Base-by-base conservation (phyloP, 2,888 invertebrate genomes). In the Amphipyra tragopoginis region DNA sequence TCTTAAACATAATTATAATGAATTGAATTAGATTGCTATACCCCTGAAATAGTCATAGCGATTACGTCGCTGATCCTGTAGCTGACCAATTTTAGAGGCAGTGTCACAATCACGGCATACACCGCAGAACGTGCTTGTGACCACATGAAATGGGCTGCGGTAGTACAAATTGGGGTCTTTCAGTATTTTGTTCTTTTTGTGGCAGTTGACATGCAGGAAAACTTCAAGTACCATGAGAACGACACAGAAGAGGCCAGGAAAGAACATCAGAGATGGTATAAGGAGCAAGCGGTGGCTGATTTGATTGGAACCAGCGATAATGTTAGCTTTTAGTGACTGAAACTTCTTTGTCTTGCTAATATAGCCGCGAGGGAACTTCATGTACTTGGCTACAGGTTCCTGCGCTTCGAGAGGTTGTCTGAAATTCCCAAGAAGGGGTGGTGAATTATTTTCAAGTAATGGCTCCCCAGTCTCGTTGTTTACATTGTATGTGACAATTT, bases 121-220 rank as follows among this genome's bases (percentile, higher is more conserved):
- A 5, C 96, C 96, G 85, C 97, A 97, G 84, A 97, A 97, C 68
- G 96, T 96, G 15, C 97, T 96, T 0, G 96, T 95, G 7, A 97
- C 91, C 2, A 96, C 90, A 84, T 97, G 97, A 69, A 97, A 95
- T 0, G 97, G 97, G 75, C 97, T 97, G 45, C 96, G 96, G 79
- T 96, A 97, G 77, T 96, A 97, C 39, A 96, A 86, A 52, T 93
- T 92, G 10, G 95, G 88, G 73, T 96, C 93, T 77, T 93, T 94
- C 38, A 96, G 88, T 47, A 88, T 86, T 75, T 95, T 96, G 81
- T 97, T 97, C 80, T 96, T 96, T 71, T 95, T 95, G 81, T 97
- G 97, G 7, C 97, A 96, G 91, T 95, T 95, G n/a, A 95, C 93
- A 84, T 97, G 97, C 29, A 97, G 87, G n/a, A 93, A 86, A 14